These are phyloP conservation scores for Ctenosaura bakeri DNA, from an alignment of 2,797 vertebrate species.

Conservation along the genomic window DNA sequence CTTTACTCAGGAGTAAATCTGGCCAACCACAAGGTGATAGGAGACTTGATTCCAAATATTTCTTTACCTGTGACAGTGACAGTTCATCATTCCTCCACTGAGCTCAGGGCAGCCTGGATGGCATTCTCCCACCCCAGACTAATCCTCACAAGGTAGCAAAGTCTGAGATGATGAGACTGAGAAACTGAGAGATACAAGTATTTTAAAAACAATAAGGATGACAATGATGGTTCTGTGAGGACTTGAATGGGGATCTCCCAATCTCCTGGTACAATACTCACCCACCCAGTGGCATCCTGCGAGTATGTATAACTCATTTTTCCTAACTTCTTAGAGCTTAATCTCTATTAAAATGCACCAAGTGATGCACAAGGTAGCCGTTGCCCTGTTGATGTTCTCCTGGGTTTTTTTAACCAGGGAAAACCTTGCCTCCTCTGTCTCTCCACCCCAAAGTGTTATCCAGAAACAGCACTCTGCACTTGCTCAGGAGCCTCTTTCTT, in stretches of 20 bases:
- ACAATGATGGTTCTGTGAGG: too few species aligned
- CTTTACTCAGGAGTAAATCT: neutral
- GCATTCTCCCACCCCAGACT: too few species aligned
- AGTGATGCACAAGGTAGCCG: neutral
- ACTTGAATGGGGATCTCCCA: too few species aligned
- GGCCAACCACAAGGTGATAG: neutral
- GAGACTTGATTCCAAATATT: too few species aligned
- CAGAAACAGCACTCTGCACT: conserved; percentile 8
- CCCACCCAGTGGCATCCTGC: too few species aligned
- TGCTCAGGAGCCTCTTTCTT: neutral
- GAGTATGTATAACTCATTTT: neutral
- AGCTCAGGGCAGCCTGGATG: too few species aligned
- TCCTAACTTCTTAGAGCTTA: neutral
- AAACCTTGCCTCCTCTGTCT: too few species aligned
- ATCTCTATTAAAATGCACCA: neutral
- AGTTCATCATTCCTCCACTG: neutral
- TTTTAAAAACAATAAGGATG: too few species aligned
- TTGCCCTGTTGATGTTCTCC: neutral
- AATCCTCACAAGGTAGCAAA: too few species aligned
- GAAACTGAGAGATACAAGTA: too few species aligned
- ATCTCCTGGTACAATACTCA: too few species aligned
- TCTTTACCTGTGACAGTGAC: neutral
- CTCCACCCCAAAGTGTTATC: neutral
- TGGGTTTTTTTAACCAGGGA: neutral
- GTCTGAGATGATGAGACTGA: too few species aligned